phyloP scores from a whole-genome alignment of 1,140 invertebrate genomes.

The Rhynchophorus ferrugineus region DNA sequence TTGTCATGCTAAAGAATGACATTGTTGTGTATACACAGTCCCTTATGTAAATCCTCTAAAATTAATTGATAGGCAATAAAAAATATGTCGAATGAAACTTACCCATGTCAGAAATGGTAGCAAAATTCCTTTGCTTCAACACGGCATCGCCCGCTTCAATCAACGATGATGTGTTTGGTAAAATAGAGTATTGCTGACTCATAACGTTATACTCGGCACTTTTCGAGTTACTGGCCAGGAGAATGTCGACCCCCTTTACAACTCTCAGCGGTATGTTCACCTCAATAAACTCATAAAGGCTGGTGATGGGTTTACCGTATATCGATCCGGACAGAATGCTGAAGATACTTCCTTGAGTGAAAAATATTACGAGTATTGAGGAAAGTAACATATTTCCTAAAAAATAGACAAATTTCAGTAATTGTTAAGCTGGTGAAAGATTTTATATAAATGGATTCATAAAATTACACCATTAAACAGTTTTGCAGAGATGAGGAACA shows the following conservation, averaged over 20 bases:
- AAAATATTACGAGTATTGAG: not conserved
- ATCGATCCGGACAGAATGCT: not conserved
- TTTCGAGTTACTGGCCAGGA: not conserved
- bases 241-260: not conserved
- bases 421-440: too few species aligned
- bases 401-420: not conserved
- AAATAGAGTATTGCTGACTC: not conserved
- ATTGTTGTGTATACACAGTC: too few species aligned
- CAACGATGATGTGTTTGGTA: not conserved
- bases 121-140: not conserved
- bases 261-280: not conserved
- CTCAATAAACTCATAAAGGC: not conserved
- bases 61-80: too few species aligned
- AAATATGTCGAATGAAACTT: too few species aligned
- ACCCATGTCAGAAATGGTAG: not conserved
- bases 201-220: not conserved
- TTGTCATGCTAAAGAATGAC: too few species aligned
- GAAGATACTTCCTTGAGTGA: not conserved
- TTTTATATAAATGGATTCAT: too few species aligned
- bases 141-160: not conserved
- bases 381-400: not conserved
- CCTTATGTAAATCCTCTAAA: too few species aligned
- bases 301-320: not conserved
- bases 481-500: too few species aligned
- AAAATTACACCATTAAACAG: too few species aligned